Evolutionary conservation across 2,113 vertebrate species (phyloP).

Genomic region (Coptodon bakossiorum): DNA sequence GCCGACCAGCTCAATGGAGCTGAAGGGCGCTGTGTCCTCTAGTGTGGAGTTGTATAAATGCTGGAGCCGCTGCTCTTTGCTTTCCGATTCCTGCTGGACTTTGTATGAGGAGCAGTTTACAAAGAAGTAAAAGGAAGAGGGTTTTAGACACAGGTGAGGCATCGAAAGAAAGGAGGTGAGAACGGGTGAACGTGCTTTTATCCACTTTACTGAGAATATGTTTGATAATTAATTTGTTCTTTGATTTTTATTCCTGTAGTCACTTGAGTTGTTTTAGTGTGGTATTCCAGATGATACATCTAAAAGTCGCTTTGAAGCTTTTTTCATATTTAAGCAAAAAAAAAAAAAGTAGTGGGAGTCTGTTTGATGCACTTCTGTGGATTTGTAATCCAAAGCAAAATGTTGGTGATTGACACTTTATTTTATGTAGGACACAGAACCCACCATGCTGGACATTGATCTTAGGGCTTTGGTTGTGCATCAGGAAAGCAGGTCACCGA

Average conservation of each 20-base stretch:
- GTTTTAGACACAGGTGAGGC: constrained; percentile 47
- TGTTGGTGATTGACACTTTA: not conserved
- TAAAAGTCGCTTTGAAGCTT: not conserved
- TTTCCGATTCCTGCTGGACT: not conserved
- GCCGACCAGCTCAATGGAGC: constrained; percentile 39
- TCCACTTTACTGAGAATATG: not conserved
- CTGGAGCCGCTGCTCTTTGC: not conserved
- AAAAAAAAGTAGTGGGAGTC: not conserved
- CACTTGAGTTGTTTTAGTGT: not conserved
- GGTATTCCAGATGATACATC: not conserved
- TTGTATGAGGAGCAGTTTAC: constrained; percentile 22
- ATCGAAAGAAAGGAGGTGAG: not conserved
- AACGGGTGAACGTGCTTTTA: not conserved
- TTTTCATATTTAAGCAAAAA: not conserved
- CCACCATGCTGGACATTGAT: constrained; percentile 53
- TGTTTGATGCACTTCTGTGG: not conserved
- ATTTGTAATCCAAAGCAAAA: not conserved
- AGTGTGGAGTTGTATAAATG: constrained; percentile 59
- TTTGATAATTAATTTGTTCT: not conserved
- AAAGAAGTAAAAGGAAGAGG: not conserved
- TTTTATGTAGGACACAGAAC: constrained; percentile 51
- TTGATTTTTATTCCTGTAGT: not conserved
- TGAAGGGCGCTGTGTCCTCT: constrained; percentile 65
- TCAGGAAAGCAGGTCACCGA: constrained; percentile 51
- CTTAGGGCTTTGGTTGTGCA: constrained; percentile 15